Evolutionary conservation across 2,888 invertebrate genomes (phyloP).

Genomic region (Amphipoea lucens): DNA sequence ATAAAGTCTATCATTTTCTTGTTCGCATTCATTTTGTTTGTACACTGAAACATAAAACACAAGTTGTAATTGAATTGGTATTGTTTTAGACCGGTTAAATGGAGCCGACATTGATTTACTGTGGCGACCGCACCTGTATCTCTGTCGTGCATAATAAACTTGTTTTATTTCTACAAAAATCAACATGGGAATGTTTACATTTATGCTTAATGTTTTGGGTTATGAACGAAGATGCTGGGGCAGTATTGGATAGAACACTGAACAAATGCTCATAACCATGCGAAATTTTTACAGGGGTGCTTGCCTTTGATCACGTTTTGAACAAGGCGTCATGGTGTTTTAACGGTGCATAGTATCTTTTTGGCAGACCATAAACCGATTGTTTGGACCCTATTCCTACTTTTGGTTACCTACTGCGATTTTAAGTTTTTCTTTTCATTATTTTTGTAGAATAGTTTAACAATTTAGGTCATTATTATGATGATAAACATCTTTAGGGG

Average conservation of each 20-base stretch:
- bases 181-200: conserved; percentile 39
- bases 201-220: conserved; percentile 26
- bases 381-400: no score
- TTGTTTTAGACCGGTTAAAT: conserved; percentile 68
- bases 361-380: background rate
- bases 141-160: conserved; percentile 64
- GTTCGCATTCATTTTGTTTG: conserved; percentile 44
- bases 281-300: background rate
- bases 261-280: conserved; percentile 2
- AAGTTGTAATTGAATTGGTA: conserved; percentile 65
- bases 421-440: background rate
- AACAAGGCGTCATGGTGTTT: background rate
- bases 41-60: conserved; percentile 54
- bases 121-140: conserved; percentile 69
- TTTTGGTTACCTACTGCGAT: background rate
- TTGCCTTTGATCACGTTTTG: background rate
- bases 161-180: conserved; percentile 59
- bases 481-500: background rate
- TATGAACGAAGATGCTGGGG: conserved; percentile 16
- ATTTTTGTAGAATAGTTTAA: background rate
- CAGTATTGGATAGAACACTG: conserved; percentile 13
- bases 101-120: conserved; percentile 71
- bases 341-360: background rate
- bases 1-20: conserved; percentile 45
- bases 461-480: background rate